These are phyloP conservation scores for Stichopus chloronotus DNA, from an alignment of 35 echinoderm and acorn worm genomes.

Conservation along the genomic window DNA sequence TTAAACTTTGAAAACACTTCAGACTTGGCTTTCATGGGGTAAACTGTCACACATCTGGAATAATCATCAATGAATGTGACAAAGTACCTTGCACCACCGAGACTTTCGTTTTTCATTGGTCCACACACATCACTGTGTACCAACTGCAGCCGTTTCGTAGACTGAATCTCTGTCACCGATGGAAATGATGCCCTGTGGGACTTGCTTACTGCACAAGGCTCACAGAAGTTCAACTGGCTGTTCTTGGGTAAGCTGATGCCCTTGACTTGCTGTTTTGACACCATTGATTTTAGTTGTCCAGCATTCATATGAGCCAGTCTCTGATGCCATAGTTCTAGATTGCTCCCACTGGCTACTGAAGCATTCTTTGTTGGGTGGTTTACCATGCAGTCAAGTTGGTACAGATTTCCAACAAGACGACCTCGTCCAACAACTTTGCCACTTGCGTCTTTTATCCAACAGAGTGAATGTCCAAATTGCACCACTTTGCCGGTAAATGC, in stretches of 20 bases:
- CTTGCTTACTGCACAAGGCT: no score
- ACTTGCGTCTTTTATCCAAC: not conserved
- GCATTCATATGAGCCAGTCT: conserved; percentile 23
- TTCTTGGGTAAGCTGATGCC: not conserved
- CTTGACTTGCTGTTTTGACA: not conserved
- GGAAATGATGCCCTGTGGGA: no score
- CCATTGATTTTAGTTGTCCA: conserved; percentile 8
- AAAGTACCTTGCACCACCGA: not conserved
- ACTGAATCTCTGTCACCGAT: no score
- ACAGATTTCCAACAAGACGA: conserved; percentile 23
- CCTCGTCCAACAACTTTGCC: conserved; percentile 14
- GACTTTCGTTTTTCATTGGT: no score
- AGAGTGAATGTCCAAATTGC: not conserved
- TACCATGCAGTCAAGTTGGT: not conserved
- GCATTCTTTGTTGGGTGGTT: not conserved
- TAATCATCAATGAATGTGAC: conserved; percentile 10
- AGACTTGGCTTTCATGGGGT: not conserved
- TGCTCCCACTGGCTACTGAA: conserved; percentile 13
- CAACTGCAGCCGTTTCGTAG: no score
- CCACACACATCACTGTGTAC: no score
- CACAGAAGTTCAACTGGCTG: not conserved
- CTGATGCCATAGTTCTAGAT: conserved; percentile 8
- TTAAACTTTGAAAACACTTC: not conserved
- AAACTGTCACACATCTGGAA: conserved; percentile 2
- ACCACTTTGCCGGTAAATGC: not conserved